Percentiles rank a stretch among this genome's conserved stretches.
Evolutionary conservation across 2,797 vertebrate genomes (phyloP).

Genomic region (Moxostoma hubbsi): DNA sequence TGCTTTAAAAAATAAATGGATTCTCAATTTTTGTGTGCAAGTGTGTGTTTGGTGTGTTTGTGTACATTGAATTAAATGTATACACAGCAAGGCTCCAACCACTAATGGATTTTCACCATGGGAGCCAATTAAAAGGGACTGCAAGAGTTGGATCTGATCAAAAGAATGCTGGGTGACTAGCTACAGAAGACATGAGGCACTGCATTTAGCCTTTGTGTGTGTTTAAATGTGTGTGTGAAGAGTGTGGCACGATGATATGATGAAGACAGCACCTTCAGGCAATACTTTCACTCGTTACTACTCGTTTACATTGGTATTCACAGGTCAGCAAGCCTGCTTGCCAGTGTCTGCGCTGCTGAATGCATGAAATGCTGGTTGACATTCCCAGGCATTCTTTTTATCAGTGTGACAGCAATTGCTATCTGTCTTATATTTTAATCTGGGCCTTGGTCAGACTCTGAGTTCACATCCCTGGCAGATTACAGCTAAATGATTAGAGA

Average conservation of each 20-base stretch:
- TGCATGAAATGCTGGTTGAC: constrained; percentile 7
- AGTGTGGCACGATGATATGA: constrained; percentile 20
- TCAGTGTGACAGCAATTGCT: not conserved
- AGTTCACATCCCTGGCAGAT: constrained; percentile 45
- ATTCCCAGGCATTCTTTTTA: not conserved
- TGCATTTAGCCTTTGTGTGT: not conserved
- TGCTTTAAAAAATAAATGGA: not conserved
- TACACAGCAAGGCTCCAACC: constrained; percentile 53
- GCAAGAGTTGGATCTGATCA: constrained; percentile 56
- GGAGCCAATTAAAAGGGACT: constrained; percentile 63
- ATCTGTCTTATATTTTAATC: constrained; percentile 26
- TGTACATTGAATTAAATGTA: constrained; percentile 60
- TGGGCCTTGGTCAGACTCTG: constrained; percentile 26
- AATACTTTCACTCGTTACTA: constrained; percentile 50
- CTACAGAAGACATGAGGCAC: constrained; percentile 2
- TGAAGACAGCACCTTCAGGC: constrained; percentile 49
- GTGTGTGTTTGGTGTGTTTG: constrained; percentile 21
- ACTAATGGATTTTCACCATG: constrained; percentile 61
- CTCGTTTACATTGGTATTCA: constrained; percentile 41
- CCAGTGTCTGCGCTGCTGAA: not conserved
- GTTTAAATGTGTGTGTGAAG: constrained; percentile 8
- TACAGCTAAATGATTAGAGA: constrained; percentile 47
- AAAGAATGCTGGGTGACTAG: constrained; percentile 42
- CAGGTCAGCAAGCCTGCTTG: constrained; percentile 31
- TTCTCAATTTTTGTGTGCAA: constrained; percentile 1